These are phyloP conservation scores for Drosophila gunungcola DNA, from an alignment of 1,140 invertebrate genomes.

Conservation along the genomic window DNA sequence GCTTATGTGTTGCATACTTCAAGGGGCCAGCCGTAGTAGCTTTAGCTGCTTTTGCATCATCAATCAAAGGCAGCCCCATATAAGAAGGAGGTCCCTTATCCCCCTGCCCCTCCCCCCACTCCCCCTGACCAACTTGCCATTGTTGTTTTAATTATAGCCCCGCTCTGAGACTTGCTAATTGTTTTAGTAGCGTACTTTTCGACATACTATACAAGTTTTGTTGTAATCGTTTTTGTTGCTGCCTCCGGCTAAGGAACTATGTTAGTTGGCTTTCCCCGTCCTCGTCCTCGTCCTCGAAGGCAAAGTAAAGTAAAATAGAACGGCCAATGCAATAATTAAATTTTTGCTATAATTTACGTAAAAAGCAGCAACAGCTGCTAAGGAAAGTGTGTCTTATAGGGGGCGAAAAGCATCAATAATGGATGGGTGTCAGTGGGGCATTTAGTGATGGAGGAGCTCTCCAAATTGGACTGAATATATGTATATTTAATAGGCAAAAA, in stretches of 20 bases:
- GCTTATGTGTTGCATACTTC: slow-evolving; percentile 62
- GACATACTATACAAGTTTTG: slow-evolving; percentile 38
- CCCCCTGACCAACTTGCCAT: slow-evolving; percentile 13
- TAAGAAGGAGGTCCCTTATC: slow-evolving; percentile 4
- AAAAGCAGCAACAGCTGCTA: slow-evolving; percentile 59
- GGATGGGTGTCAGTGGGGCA: slow-evolving; percentile 40
- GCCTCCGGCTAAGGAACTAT: slow-evolving; percentile 49
- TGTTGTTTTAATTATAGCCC: slow-evolving; percentile 77
- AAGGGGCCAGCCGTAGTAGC: slow-evolving; percentile 45
- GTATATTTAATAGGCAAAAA: slow-evolving; percentile 16
- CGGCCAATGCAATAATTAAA: slow-evolving; percentile 74
- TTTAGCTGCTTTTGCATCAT: slow-evolving; percentile 69
- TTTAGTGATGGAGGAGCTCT: slow-evolving; percentile 24
- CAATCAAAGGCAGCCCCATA: slow-evolving; percentile 63
- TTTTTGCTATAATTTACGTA: slow-evolving; percentile 73
- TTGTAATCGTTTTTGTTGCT: slow-evolving; percentile 22
- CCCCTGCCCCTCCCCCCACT: background rate
- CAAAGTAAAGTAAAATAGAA: slow-evolving; percentile 31
- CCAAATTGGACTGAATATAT: slow-evolving; percentile 6
- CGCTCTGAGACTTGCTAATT: slow-evolving; percentile 67
- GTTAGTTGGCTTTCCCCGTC: slow-evolving; percentile 41
- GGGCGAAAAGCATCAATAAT: slow-evolving; percentile 11
- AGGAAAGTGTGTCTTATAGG: slow-evolving; percentile 20
- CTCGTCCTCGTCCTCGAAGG: background rate
- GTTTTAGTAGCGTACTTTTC: slow-evolving; percentile 79